Evolutionary conservation across 2,797 vertebrate species (phyloP).

Genomic region (Acipenser oxyrinchus): DNA sequence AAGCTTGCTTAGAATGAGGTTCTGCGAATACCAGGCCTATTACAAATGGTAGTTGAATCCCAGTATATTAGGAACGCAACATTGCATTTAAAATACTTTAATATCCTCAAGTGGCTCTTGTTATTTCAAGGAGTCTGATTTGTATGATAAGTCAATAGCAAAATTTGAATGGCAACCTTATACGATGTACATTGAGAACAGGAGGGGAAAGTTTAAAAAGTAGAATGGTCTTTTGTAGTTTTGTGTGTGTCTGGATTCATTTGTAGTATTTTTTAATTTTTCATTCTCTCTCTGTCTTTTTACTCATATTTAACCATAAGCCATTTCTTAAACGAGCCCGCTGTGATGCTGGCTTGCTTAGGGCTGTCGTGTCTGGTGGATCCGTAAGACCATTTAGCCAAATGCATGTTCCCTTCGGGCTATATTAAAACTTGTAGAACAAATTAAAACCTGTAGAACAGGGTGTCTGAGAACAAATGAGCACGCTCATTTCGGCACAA

Average conservation of each 20-base stretch:
- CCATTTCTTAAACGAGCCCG: not conserved
- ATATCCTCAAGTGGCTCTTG: not conserved
- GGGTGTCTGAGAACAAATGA: too few relatives aligned
- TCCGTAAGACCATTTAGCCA: too few relatives aligned
- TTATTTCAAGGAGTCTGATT: slow-evolving; percentile 5
- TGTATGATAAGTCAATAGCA: slow-evolving; percentile 1
- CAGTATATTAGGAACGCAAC: not conserved
- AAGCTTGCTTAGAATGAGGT: slow-evolving; percentile 21
- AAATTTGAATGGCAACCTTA: not conserved
- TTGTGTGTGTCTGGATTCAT: too few relatives aligned
- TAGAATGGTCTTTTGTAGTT: too few relatives aligned
- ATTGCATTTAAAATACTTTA: not conserved
- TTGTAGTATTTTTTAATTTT: too few relatives aligned
- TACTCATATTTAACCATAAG: not conserved
- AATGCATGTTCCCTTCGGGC: too few relatives aligned
- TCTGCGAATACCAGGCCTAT: not conserved
- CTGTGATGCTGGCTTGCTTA: too few relatives aligned
- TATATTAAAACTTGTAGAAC: too few relatives aligned
- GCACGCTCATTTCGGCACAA: too few relatives aligned
- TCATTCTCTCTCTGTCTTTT: not conserved
- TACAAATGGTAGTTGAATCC: not conserved
- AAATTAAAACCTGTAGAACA: too few relatives aligned
- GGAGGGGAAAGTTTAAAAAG: too few relatives aligned
- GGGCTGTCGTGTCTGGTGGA: too few relatives aligned
- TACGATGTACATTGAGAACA: not conserved